Evolutionary conservation across 2,113 vertebrate species (phyloP).

Genomic region (Ceyx margarethae): DNA sequence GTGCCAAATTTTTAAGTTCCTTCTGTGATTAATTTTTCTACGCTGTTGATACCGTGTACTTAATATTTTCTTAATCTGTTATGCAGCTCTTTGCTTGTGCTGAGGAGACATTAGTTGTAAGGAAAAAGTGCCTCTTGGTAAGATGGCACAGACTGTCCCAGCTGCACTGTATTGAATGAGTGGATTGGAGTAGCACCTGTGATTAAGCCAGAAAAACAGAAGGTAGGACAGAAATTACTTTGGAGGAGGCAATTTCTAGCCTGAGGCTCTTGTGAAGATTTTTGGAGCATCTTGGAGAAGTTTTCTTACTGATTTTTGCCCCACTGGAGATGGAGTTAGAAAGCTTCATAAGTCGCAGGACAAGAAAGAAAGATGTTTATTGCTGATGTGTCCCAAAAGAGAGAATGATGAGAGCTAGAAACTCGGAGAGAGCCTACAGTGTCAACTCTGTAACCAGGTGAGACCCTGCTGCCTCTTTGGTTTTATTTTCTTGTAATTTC

Average conservation of each 20-base stretch:
- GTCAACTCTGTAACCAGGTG: neutral
- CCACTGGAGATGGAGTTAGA: neutral
- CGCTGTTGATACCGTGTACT: neutral
- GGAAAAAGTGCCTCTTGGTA: neutral
- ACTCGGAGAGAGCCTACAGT: fast-evolving
- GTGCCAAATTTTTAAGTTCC: neutral
- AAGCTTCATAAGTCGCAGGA: neutral
- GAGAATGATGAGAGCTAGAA: neutral
- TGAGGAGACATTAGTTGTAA: neutral
- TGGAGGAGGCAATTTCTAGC: neutral
- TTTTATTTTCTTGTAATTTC: neutral
- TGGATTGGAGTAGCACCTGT: neutral
- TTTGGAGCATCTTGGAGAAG: neutral
- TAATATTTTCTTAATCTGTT: neutral
- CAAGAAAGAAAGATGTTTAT: neutral
- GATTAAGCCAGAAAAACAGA: neutral
- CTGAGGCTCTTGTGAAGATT: neutral
- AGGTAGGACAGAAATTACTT: neutral
- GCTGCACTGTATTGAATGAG: neutral
- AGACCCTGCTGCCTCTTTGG: neutral
- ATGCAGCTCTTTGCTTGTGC: neutral
- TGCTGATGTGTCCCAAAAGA: neutral
- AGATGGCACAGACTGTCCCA: neutral
- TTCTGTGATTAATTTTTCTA: neutral
- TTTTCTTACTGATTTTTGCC: neutral